These are phyloP conservation scores for Toxotes chatareus DNA, from an alignment of 2,113 vertebrate species.

Conservation along the genomic window DNA sequence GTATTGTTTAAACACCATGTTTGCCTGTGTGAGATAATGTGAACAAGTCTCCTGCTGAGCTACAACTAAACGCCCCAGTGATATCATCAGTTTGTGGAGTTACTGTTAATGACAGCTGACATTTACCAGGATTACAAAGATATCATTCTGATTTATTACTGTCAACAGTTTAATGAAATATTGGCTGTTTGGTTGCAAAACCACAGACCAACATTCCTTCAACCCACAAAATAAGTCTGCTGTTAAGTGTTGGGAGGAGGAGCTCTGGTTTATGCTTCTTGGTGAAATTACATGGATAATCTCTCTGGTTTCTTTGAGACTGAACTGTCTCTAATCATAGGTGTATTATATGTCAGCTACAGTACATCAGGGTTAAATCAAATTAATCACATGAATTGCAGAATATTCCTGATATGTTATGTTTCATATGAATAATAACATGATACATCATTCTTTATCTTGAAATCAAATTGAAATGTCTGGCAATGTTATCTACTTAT, in stretches of 20 bases:
- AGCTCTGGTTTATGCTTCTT: slow-evolving; percentile 11
- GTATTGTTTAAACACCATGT: background rate
- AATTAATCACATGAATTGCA: slow-evolving; percentile 23
- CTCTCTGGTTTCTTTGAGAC: slow-evolving; percentile 19
- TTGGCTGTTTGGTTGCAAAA: slow-evolving; percentile 29
- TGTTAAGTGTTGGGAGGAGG: slow-evolving; percentile 8
- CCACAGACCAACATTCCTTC: slow-evolving; percentile 24
- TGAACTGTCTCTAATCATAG: slow-evolving; percentile 30
- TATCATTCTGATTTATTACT: slow-evolving; percentile 21
- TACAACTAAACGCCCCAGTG: background rate
- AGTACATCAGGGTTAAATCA: background rate
- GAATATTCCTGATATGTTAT: slow-evolving; percentile 36
- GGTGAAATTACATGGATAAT: slow-evolving; percentile 13
- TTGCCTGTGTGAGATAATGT: background rate
- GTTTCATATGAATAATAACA: slow-evolving; percentile 23
- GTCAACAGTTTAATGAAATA: slow-evolving; percentile 14
- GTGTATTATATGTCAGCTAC: slow-evolving; percentile 11
- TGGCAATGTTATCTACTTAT: slow-evolving; percentile 65
- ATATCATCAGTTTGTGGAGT: slow-evolving; percentile 8
- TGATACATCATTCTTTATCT: slow-evolving; percentile 54
- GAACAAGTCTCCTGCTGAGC: background rate
- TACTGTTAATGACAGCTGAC: background rate
- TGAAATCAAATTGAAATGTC: slow-evolving; percentile 68
- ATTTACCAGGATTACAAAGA: slow-evolving; percentile 7
- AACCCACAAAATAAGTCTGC: slow-evolving; percentile 5